Percentiles rank a stretch among this genome's conserved stretches.
phyloP scores from a whole-genome alignment of 1,140 invertebrate species.

The Bursaphelenchus mucronatus region DNA sequence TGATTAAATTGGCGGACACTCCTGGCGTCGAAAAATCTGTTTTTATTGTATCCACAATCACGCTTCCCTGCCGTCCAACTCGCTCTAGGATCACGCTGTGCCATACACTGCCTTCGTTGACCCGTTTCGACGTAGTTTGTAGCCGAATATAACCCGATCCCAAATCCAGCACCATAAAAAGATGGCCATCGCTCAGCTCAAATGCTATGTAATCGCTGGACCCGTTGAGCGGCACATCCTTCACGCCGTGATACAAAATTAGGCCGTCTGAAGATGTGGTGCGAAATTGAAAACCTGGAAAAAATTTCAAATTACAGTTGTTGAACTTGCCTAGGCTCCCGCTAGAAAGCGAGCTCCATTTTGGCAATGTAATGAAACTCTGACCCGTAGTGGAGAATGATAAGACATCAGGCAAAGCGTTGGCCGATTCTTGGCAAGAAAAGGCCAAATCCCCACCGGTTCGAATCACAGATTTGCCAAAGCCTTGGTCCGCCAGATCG shows the following conservation, averaged over 20 bases:
- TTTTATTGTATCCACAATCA: constrained; percentile 81
- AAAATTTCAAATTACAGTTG: not conserved
- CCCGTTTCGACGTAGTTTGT: constrained; percentile 72
- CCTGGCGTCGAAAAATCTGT: constrained; percentile 84
- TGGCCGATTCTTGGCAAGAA: constrained; percentile 44
- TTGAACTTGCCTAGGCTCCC: constrained; percentile 51
- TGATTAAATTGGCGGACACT: constrained; percentile 62
- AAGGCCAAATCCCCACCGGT: constrained; percentile 81
- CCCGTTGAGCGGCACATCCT: constrained; percentile 64
- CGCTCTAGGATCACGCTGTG: constrained; percentile 78
- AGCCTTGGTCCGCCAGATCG: constrained; percentile 77
- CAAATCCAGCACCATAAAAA: constrained; percentile 83
- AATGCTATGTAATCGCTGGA: constrained; percentile 82
- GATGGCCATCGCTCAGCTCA: constrained; percentile 83
- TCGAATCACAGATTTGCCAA: constrained; percentile 72
- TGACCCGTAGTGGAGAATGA: constrained; percentile 49
- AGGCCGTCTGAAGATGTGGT: constrained; percentile 89
- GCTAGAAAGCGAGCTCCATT: constrained; percentile 55
- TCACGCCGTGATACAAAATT: constrained; percentile 82
- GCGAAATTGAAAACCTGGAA: constrained; percentile 67
- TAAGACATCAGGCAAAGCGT: constrained; percentile 50
- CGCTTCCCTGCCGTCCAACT: constrained; percentile 74
- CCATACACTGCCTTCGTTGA: constrained; percentile 80
- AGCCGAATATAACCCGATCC: constrained; percentile 83
- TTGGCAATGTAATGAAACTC: constrained; percentile 44